Percentiles rank a stretch among this genome's conserved stretches.
phyloP scores from a whole-genome alignment of 2,797 vertebrate species.

The Parauchenoglanis punctatus region DNA sequence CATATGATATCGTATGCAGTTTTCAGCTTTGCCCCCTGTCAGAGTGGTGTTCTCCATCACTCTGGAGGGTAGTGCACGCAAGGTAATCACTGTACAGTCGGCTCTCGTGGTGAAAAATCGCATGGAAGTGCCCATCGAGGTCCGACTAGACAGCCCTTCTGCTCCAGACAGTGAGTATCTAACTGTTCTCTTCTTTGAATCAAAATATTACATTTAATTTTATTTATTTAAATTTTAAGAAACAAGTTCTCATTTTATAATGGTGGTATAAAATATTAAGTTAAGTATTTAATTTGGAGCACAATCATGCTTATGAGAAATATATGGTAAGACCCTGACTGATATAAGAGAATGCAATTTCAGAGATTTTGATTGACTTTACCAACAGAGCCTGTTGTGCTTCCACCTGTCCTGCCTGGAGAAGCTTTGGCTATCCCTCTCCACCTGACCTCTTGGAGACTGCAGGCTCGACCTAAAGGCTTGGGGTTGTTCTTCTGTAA shows the following conservation, averaged over 20 bases:
- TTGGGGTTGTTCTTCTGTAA: constrained; percentile 95
- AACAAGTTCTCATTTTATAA: background rate
- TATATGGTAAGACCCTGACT: background rate
- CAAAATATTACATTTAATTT: background rate
- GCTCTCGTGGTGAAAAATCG: constrained; percentile 93
- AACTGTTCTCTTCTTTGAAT: background rate
- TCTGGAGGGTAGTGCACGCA: constrained; percentile 94
- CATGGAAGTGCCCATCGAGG: constrained; percentile 91
- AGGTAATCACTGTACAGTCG: constrained; percentile 94
- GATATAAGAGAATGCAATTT: background rate
- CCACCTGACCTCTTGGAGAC: constrained; percentile 93
- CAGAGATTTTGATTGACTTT: background rate
- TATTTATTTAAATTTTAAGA: background rate
- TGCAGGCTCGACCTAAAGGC: constrained; percentile 93
- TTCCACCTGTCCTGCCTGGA: constrained; percentile 90
- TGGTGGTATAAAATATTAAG: background rate
- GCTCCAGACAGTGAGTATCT: constrained; percentile 91
- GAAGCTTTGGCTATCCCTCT: constrained; percentile 89
- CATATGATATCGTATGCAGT: constrained; percentile 71
- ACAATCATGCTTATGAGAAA: background rate
- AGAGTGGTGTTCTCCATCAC: constrained; percentile 95
- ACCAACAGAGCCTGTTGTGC: constrained; percentile 87
- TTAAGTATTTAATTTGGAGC: background rate
- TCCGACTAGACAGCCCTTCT: constrained; percentile 92
- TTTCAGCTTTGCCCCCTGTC: constrained; percentile 94